Conservation (phyloP, 2,888 invertebrate genomes). For the Boloria selene region DNA sequence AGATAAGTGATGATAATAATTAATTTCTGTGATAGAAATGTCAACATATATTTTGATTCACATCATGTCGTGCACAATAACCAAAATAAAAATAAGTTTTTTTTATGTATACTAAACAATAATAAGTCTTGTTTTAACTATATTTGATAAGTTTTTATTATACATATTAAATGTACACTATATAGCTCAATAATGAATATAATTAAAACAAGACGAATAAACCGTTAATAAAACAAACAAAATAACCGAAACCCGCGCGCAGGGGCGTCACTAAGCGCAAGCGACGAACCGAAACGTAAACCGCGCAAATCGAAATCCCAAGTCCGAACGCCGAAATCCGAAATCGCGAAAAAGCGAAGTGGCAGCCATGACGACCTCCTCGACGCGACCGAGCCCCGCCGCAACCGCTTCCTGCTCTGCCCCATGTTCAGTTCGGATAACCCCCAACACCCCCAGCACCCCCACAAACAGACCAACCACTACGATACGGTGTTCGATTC, state of each 20-base stretch:
- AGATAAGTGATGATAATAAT: no score
- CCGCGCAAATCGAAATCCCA: conserved; percentile 53
- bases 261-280: conserved; percentile 40
- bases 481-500: conserved; percentile 74
- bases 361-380: conserved; percentile 70
- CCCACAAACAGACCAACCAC: conserved; percentile 56
- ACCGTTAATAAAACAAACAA: conserved; percentile 11
- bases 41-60: no score
- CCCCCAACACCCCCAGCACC: conserved; percentile 51
- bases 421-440: conserved; percentile 76
- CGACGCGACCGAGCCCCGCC: conserved; percentile 54
- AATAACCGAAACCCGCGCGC: conserved; percentile 39
- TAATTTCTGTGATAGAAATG: no score
- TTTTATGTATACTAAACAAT: no score
- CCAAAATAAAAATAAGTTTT: no score
- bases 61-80: no score
- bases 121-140: not conserved
- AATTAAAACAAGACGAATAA: conserved; percentile 9
- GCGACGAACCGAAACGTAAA: conserved; percentile 46
- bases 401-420: conserved; percentile 72
- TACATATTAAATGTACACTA: no score
- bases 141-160: not conserved
- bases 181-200: not conserved
- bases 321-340: conserved; percentile 46
- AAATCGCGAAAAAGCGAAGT: conserved; percentile 59